Evolutionary conservation across 1,140 invertebrate species (phyloP), one percentile per base, ranked within the genome.

Genomic region (Trachelipus rathkii): DNA sequence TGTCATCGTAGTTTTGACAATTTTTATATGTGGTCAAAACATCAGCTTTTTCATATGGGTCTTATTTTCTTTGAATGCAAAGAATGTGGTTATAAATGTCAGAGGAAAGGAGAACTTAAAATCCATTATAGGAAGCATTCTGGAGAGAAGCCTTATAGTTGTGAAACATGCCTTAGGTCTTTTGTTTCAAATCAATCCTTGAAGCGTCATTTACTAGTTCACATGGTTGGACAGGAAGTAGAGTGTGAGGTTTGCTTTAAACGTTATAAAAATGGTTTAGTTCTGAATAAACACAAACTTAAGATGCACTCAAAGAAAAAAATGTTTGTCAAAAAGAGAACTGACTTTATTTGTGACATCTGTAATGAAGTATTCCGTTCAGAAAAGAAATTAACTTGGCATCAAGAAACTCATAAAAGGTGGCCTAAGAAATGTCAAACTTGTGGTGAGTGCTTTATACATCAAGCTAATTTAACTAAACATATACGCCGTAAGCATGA

Each of bases 401-500:
- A 95, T 84, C 90, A 91, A 81, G 93, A 94, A 84, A 92, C 90
- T 0, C 93, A 95, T 84, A 91, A 92, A 74, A 86, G 89, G 6
- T 91, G 91, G 84, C 93, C 93, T 0, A 93, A 94, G 84, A 89
- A 91, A 43, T 95, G 93, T 84, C 88, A 89, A 0, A 90, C 91
- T 82, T 95, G 93, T 85, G 91, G 89, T 81, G 92, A 94, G 84
- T 90, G 92, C 81, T 95, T 94, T 83, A 88, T 94, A 66, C 92
- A 95, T 84, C 88, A 89, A 82, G 89, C 92, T 10, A 93, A 92
- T 81, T 85, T 95, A 67, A 93, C 92, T 0, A 86, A 93, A 1
- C 93, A 95, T 85, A 92, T 95, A 85, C 88, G 93, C 0, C 86
- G 90, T 66, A 88, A 91, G 0, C 93, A 95, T 83, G 92, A 94